A percentile compares a stretch with the other conserved stretches of the same genome.
phyloP scores from a whole-genome alignment of 1,140 invertebrate genomes.

The Delia radicum region DNA sequence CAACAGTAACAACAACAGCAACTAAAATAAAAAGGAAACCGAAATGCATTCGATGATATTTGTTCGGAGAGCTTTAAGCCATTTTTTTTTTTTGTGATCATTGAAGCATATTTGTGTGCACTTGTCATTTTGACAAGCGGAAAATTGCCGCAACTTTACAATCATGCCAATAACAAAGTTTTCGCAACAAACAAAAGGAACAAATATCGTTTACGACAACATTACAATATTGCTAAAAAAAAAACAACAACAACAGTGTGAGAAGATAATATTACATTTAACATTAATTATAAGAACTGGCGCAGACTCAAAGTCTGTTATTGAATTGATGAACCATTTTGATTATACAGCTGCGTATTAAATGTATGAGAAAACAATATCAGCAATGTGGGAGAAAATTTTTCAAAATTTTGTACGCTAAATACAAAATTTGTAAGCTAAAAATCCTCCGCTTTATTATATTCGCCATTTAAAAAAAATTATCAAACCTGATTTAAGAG shows the following conservation, averaged over 20 bases:
- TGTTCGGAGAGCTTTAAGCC: constrained; percentile 18
- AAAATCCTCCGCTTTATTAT: too few species aligned
- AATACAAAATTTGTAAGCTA: too few species aligned
- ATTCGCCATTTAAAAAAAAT: too few species aligned
- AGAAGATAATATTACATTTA: not conserved
- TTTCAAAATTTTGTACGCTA: too few species aligned
- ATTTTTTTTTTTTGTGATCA: constrained; percentile 10
- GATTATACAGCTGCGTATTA: too few species aligned
- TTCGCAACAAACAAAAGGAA: not conserved
- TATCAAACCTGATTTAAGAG: too few species aligned
- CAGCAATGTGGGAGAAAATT: too few species aligned
- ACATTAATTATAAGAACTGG: too few species aligned
- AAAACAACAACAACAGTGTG: not conserved
- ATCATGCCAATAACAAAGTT: not conserved
- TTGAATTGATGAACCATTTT: too few species aligned
- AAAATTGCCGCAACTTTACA: constrained; percentile 6
- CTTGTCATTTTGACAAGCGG: constrained; percentile 23
- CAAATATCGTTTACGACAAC: not conserved
- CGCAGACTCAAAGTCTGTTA: too few species aligned
- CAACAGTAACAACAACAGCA: not conserved
- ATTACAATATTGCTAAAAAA: not conserved
- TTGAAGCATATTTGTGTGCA: constrained; percentile 9
- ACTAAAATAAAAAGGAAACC: not conserved
- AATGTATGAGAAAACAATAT: too few species aligned
- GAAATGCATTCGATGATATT: not conserved